A percentile compares a stretch with the other conserved stretches of the same genome.
These are phyloP conservation scores for Thaleichthys pacificus DNA, from an alignment of 2,797 vertebrate genomes.

Conservation along the genomic window DNA sequence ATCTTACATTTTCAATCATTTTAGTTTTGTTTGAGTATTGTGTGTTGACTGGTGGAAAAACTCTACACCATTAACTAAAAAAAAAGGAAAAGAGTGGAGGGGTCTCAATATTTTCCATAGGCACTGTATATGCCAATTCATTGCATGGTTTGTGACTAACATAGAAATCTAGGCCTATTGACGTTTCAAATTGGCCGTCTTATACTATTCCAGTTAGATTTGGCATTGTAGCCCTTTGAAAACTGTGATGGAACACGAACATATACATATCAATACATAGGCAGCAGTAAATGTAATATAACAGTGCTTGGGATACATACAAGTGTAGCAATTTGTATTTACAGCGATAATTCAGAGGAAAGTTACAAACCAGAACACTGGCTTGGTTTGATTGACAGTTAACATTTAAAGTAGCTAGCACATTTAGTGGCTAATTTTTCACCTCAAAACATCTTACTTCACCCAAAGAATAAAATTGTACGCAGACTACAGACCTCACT, in stretches of 20 bases:
- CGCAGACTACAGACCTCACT: slow-evolving; percentile 53
- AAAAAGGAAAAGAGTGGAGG: too few species aligned
- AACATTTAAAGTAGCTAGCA: slow-evolving; percentile 67
- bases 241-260: slow-evolving; percentile 54
- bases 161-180: slow-evolving; percentile 50
- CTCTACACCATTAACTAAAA: too few species aligned
- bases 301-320: slow-evolving; percentile 69
- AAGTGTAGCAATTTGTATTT: slow-evolving; percentile 68
- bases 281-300: slow-evolving; percentile 66
- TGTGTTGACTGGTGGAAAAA: too few species aligned
- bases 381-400: slow-evolving; percentile 69
- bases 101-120: too few species aligned
- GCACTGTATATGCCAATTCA: slow-evolving; percentile 53
- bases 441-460: slow-evolving; percentile 54
- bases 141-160: slow-evolving; percentile 62
- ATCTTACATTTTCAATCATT: too few species aligned
- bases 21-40: too few species aligned
- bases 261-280: slow-evolving; percentile 58
- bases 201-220: slow-evolving; percentile 72
- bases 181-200: slow-evolving; percentile 52
- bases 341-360: slow-evolving; percentile 56
- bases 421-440: slow-evolving; percentile 73
- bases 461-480: slow-evolving; percentile 50
- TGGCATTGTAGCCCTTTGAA: slow-evolving; percentile 75
- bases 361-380: slow-evolving; percentile 52